Percentiles rank a stretch among this genome's conserved stretches.
Evolutionary conservation across 2,888 invertebrate species (phyloP).

Genomic region (Chaetoderma sp.): DNA sequence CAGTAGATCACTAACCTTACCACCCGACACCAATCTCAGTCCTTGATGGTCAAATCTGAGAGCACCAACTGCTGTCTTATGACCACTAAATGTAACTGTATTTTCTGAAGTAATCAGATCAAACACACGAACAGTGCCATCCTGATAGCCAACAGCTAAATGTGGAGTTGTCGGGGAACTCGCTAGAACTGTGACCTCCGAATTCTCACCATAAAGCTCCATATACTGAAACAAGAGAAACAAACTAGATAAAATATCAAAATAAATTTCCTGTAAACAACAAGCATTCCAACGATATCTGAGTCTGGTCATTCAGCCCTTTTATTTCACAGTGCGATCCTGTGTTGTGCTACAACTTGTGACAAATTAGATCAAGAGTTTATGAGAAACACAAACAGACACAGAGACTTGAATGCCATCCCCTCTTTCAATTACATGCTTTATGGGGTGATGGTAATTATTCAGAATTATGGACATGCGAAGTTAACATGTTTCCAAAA

Average conservation of each 20-base stretch:
- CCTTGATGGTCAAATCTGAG: slow-evolving; percentile 87
- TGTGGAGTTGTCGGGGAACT: slow-evolving; percentile 82
- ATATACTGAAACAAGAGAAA: slow-evolving; percentile 74
- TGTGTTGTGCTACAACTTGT: too few relatives aligned
- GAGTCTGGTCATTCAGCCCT: neutral
- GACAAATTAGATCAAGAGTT: too few relatives aligned
- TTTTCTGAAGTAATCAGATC: slow-evolving; percentile 79
- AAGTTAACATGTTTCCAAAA: too few relatives aligned
- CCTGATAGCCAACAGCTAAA: slow-evolving; percentile 91
- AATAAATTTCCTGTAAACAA: neutral
- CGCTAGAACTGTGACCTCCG: slow-evolving; percentile 82
- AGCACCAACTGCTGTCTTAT: slow-evolving; percentile 85
- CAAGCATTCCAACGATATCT: neutral
- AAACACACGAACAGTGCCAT: slow-evolving; percentile 88
- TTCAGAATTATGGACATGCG: too few relatives aligned
- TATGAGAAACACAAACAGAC: too few relatives aligned
- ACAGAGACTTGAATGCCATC: too few relatives aligned
- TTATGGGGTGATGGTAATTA: too few relatives aligned
- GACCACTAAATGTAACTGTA: slow-evolving; percentile 81
- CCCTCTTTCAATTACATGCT: too few relatives aligned
- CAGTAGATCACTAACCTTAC: too few relatives aligned
- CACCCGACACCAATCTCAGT: slow-evolving; percentile 88
- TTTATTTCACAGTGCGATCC: neutral
- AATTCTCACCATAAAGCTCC: slow-evolving; percentile 84
- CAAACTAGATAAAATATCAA: too few relatives aligned